These are phyloP conservation scores for Forbesichthys papilliferus DNA, from an alignment of 2,113 vertebrate species.

Conservation along the genomic window DNA sequence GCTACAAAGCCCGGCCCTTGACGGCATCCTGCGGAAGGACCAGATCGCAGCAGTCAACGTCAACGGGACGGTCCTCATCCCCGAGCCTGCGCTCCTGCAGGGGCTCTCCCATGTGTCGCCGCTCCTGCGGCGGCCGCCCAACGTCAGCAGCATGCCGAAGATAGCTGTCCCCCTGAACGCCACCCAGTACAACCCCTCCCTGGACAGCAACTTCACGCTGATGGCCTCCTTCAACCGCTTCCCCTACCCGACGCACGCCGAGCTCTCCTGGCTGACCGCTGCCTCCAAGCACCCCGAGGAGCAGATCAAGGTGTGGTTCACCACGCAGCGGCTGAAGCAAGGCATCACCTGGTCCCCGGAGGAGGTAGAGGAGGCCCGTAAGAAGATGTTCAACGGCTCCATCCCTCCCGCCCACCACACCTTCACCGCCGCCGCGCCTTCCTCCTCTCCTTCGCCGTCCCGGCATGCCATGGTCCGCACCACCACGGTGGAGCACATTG, in stretches of 20 bases:
- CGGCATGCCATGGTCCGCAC: constrained; percentile 73
- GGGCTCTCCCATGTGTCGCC: constrained; percentile 88
- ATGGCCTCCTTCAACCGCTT: constrained; percentile 95
- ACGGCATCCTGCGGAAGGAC: constrained; percentile 60
- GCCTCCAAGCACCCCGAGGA: constrained; percentile 94
- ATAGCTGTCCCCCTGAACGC: constrained; percentile 93
- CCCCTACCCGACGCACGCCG: constrained; percentile 93
- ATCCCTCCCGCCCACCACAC: constrained; percentile 87
- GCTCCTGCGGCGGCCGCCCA: constrained; percentile 92
- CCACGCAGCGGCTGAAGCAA: constrained; percentile 92
- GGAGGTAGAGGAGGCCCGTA: constrained; percentile 97
- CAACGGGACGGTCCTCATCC: constrained; percentile 83
- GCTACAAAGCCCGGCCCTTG: constrained; percentile 41
- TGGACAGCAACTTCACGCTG: constrained; percentile 91
- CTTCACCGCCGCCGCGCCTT: constrained; percentile 82
- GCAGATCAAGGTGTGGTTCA: constrained; percentile 97
- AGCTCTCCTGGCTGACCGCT: constrained; percentile 93
- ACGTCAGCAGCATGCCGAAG: constrained; percentile 91
- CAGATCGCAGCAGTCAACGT: constrained; percentile 78
- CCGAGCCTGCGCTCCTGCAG: constrained; percentile 80
- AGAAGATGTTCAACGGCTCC: constrained; percentile 98
- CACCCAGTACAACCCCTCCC: constrained; percentile 91
- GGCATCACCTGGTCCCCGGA: constrained; percentile 99
- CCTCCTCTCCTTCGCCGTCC: constrained; percentile 73
- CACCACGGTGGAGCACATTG: constrained; percentile 31